Conservation (phyloP, 1,140 invertebrate species). For the Ephestia elutella region DNA sequence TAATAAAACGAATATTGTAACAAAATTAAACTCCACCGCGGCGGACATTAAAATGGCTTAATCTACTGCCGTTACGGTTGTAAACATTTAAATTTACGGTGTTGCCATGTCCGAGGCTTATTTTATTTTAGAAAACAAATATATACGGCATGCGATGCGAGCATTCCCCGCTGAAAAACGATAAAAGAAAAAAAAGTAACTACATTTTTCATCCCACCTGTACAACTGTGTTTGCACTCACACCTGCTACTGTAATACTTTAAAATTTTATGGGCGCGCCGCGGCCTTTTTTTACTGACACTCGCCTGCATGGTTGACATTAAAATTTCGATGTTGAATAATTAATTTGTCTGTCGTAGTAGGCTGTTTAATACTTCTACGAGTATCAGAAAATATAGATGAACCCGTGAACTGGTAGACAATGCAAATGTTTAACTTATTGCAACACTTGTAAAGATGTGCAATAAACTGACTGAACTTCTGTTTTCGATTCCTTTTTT, state of each 20-base stretch:
- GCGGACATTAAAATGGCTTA: neutral
- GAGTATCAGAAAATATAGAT: no score
- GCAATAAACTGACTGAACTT: no score
- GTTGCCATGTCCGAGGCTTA: neutral
- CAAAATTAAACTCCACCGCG: neutral
- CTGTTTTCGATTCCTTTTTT: no score
- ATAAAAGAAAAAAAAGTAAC: neutral
- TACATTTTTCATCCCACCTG: neutral
- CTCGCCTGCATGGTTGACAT: neutral
- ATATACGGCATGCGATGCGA: neutral
- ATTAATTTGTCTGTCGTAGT: neutral
- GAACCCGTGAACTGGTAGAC: no score
- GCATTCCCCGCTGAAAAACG: neutral
- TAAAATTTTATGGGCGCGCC: conserved; percentile 3
- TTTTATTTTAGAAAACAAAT: conserved; percentile 5
- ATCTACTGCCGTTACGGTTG: neutral
- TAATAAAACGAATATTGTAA: conserved; percentile 1
- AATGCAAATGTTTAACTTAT: no score
- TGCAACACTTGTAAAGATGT: no score
- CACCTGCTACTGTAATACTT: neutral
- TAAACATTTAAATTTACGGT: conserved; percentile 4
- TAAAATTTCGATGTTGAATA: neutral
- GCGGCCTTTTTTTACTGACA: neutral
- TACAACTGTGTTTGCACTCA: neutral
- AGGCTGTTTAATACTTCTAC: neutral